Conservation (phyloP, 1,140 invertebrate genomes). For the Matsumurasca onukii region DNA sequence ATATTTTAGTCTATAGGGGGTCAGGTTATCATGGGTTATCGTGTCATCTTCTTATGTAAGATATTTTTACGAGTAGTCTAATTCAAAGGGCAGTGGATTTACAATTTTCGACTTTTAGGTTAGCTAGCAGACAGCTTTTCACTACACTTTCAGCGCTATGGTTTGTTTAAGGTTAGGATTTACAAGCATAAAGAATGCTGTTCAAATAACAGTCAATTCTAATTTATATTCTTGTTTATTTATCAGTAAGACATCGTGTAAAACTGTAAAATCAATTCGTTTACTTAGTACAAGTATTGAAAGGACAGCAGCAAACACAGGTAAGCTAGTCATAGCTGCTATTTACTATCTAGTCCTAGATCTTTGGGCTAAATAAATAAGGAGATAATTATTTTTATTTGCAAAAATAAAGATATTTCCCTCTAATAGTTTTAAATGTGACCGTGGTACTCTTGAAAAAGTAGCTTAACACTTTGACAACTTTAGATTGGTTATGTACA, state of each 20-base stretch:
- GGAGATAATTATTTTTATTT: too few relatives aligned
- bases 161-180: constrained; percentile 20
- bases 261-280: background rate
- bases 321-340: too few relatives aligned
- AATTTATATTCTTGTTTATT: background rate
- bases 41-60: background rate
- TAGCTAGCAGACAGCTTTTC: background rate
- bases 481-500: too few relatives aligned
- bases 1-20: too few relatives aligned
- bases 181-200: background rate
- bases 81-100: constrained; percentile 11
- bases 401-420: too few relatives aligned
- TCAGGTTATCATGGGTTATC: constrained; percentile 21
- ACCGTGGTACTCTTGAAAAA: too few relatives aligned
- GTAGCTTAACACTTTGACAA: too few relatives aligned
- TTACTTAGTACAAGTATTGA: background rate
- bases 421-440: too few relatives aligned
- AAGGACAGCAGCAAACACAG: too few relatives aligned
- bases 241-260: background rate
- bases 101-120: background rate
- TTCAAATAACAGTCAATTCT: background rate
- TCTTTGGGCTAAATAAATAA: too few relatives aligned
- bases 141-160: background rate
- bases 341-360: too few relatives aligned
- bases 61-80: background rate